Percentiles rank a stretch among this genome's conserved stretches.
phyloP scores from a whole-genome alignment of 2,888 invertebrate species.

The Ichneumoninae sp. region DNA sequence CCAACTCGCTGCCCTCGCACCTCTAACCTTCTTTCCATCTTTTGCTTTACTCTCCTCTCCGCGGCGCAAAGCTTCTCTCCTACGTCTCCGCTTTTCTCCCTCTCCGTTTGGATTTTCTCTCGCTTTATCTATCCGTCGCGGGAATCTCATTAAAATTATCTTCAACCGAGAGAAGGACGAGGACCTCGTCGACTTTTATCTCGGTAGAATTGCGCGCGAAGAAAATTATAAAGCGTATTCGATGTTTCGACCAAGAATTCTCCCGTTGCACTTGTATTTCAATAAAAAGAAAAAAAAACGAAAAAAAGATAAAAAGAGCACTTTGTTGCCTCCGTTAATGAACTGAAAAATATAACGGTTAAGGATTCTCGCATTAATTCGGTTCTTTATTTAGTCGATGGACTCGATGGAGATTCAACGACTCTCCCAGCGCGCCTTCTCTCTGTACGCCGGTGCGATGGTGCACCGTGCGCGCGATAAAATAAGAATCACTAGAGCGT shows the following conservation, averaged over 20 bases:
- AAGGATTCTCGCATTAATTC: background rate
- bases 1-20: conserved; percentile 45
- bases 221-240: conserved; percentile 4
- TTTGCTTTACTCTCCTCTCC: conserved; percentile 34
- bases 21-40: conserved; percentile 58
- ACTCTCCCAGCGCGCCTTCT: background rate
- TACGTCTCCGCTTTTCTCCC: conserved; percentile 5
- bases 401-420: conserved; percentile 17
- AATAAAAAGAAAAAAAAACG: background rate
- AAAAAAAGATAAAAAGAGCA: background rate
- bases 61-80: conserved; percentile 5
- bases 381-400: background rate
- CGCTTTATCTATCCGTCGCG: conserved; percentile 49
- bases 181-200: conserved; percentile 66
- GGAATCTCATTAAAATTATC: conserved; percentile 81
- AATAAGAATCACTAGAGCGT: background rate
- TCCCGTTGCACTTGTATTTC: background rate
- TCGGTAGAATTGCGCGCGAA: background rate
- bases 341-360: conserved; percentile 25
- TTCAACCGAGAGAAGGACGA: conserved; percentile 63
- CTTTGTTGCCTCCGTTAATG: conserved; percentile 28
- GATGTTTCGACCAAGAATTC: conserved; percentile 1
- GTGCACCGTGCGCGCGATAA: background rate
- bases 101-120: conserved; percentile 25
- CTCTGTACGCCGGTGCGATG: background rate